Evolutionary conservation across 1,140 invertebrate species (phyloP).

Genomic region (Euwallacea fornicatus): DNA sequence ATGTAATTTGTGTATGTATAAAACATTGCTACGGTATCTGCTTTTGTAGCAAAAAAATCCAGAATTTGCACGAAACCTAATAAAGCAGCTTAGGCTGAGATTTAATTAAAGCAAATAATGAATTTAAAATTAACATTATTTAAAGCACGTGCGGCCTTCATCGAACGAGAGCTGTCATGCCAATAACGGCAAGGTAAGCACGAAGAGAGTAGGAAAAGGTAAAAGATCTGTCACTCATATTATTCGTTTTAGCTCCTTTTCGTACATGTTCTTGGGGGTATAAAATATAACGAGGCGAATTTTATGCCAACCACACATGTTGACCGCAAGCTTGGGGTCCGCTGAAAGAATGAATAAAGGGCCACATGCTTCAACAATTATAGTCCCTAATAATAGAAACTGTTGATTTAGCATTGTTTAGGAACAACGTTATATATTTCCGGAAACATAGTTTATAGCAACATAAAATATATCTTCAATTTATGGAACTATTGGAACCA

Average conservation of each 20-base stretch:
- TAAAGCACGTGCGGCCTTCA: not conserved
- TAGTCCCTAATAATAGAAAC: not conserved
- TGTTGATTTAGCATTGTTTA: not conserved
- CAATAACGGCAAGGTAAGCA: not conserved
- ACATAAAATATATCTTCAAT: slow-evolving; percentile 7
- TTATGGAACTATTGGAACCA: slow-evolving; percentile 3
- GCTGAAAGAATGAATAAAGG: not conserved
- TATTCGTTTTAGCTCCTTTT: not conserved
- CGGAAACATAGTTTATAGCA: not conserved
- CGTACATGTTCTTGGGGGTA: not conserved
- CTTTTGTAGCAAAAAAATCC: not conserved
- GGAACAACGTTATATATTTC: not conserved
- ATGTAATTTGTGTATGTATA: too few relatives aligned
- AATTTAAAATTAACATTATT: not conserved
- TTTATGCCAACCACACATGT: not conserved
- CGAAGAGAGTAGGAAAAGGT: not conserved
- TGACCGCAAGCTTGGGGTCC: not conserved
- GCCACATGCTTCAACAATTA: not conserved
- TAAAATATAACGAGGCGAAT: slow-evolving; percentile 1
- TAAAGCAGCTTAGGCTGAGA: not conserved
- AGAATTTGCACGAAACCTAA: not conserved
- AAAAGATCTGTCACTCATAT: slow-evolving; percentile 4
- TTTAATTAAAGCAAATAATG: not conserved
- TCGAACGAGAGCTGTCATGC: not conserved
- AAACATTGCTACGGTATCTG: not conserved